Conservation (phyloP, 2,113 vertebrate genomes). For the Dipodomys spectabilis region DNA sequence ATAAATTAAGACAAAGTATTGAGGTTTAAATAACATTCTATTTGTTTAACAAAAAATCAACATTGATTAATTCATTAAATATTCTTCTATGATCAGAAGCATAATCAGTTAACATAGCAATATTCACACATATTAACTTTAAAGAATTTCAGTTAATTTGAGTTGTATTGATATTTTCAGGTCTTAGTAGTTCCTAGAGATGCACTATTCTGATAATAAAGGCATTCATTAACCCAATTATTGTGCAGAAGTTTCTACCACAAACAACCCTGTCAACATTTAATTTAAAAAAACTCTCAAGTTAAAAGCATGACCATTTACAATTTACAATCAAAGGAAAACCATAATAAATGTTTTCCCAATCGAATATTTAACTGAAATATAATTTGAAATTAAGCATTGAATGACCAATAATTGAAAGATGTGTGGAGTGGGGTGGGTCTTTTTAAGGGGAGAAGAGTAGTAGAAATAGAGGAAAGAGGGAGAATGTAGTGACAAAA, state of each 20-base stretch:
- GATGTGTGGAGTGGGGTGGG: too few relatives aligned
- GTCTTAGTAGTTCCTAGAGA: not conserved
- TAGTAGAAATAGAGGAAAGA: too few relatives aligned
- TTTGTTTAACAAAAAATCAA: not conserved
- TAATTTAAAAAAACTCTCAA: not conserved
- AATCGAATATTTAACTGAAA: not conserved
- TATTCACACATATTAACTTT: not conserved
- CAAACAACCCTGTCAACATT: not conserved
- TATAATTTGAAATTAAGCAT: not conserved
- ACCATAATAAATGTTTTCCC: not conserved
- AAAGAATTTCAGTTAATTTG: slow-evolving; percentile 18
- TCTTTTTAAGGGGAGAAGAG: too few relatives aligned
- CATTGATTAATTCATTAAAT: not conserved
- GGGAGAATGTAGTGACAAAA: too few relatives aligned
- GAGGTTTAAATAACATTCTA: too few relatives aligned
- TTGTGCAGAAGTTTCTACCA: not conserved
- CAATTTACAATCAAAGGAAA: not conserved
- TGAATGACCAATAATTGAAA: not conserved
- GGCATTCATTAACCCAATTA: not conserved
- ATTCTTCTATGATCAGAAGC: not conserved
- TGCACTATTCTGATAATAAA: not conserved
- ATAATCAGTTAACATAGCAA: not conserved
- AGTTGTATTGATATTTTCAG: slow-evolving; percentile 11
- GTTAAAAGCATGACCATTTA: not conserved
- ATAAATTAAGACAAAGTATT: too few relatives aligned